A percentile compares a stretch with the other conserved stretches of the same genome.
phyloP scores from a whole-genome alignment of 1,140 invertebrate genomes.

The Meloidogyne floridensis region DNA sequence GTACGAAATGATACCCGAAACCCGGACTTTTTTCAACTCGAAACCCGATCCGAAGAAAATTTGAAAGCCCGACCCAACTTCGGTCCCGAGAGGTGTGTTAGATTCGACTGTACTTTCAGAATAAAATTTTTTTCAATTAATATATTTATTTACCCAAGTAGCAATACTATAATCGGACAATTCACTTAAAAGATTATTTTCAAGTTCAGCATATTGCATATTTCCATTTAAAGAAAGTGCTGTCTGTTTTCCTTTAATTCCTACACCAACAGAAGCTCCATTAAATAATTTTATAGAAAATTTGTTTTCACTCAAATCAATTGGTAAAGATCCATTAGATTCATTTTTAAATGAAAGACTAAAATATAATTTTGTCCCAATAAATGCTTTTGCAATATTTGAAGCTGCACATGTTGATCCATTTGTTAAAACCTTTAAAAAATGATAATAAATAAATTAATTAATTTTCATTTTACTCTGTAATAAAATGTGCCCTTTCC shows the following conservation, averaged over 20 bases:
- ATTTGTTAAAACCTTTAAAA: not conserved
- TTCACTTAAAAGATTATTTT: not conserved
- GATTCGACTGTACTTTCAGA: too few relatives aligned
- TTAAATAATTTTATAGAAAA: slow-evolving; percentile 7
- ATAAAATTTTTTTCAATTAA: not conserved
- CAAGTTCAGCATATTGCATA: not conserved
- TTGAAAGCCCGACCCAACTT: too few relatives aligned
- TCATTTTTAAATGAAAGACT: not conserved
- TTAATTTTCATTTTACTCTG: not conserved
- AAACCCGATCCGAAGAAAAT: too few relatives aligned
- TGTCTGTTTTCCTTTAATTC: slow-evolving; percentile 7
- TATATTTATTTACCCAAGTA: not conserved
- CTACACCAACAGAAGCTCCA: not conserved
- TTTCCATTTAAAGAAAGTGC: slow-evolving; percentile 1
- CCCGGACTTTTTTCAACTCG: too few relatives aligned
- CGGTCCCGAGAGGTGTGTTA: too few relatives aligned
- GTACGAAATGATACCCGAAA: too few relatives aligned
- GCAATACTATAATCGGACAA: not conserved
- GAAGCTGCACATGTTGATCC: not conserved
- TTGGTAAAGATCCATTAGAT: not conserved
- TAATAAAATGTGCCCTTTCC: not conserved
- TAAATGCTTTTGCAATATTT: slow-evolving; percentile 7
- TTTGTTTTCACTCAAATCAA: not conserved
- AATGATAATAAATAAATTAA: not conserved
- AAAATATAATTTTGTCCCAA: not conserved